Base-by-base conservation (phyloP, 64 coral and sea anemone species). In the Porites australiensis region DNA sequence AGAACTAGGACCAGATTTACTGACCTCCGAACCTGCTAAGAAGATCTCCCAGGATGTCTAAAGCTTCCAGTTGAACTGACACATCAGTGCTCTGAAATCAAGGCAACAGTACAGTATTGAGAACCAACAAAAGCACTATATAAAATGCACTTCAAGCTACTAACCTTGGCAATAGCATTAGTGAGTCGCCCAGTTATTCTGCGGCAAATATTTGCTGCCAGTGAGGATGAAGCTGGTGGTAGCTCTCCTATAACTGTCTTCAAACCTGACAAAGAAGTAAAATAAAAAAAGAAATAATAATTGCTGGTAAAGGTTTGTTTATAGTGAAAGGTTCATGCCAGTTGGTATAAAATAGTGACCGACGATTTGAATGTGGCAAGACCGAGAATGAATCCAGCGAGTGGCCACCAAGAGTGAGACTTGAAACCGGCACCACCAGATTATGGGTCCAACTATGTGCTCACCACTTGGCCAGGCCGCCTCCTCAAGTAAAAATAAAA, bases 241-340 rank as follows among this genome's bases (percentile, higher is more conserved):
- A 99, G 70, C 22, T 99, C 98, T 49, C 98, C 94, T 79, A 99
- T 99, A 0, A 99, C 98, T 52, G 98, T 99, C 67, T 99, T 99
- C 18, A 99, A 89, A 66, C 98, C 96, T 98, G 57, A 3, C 54
- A 50, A 4, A n/a, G 58, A 44, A 18, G 18, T 10, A 44, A 74
- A 47, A 74, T 48, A 6, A 11, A 74, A 46, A 47, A 47, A 12
- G 14, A 47, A 12, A 7, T 9, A 9, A 57, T 57, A 57, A 1
- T 9, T 57, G 53, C 12, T 9, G 54, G 27, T 37, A 37, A 37
- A 37, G 27, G 27, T 37, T 37, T 37, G 27, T 37, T 37, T 37
- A 37, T 37, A 37, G 27, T 37, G 27, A 37, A 37, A 37, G 27
- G 27, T 37, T 37, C 27, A 37, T 37, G 27, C 27, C 27, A 37